Base-by-base conservation (phyloP, 2,797 vertebrate species). In the Danio kyathit region DNA sequence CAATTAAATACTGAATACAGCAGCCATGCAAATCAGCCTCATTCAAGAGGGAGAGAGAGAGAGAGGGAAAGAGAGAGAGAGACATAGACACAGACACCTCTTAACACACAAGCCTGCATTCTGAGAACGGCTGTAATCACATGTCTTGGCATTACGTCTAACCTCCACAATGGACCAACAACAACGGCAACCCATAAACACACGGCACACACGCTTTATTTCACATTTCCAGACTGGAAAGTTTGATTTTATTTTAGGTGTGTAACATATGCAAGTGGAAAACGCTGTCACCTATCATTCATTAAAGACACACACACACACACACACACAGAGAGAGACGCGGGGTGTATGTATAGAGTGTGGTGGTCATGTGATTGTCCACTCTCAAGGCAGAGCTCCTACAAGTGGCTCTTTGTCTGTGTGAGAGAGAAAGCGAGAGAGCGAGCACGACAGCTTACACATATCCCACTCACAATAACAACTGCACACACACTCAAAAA, bases 1-100 rank as follows among this genome's bases (percentile, higher is more conserved):
- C 83, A 88, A 88, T 88, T 87, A 88, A 87, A 87, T 67, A 76
- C 78, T 86, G 80, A 83, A 87, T 84, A 86, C 77, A 67, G 79
- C 79, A 79, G 77, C 79, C 85, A 88, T 87, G 86, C 83, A 88
- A 87, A 87, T 89, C 80, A 85, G 77, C 16, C 56, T 77, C 57
- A 84, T 82, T 86, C 84, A 75, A 76, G 61, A 73, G 70, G 59
- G 79, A 66, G 59, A 17, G 57, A 66, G 59, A 17, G 57, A 52
- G 54, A 11, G 48, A 44, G 44, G 63, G 59, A 29, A 3, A 74
- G 57, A 72, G 57, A 72, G 60, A 70, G 73, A 82, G 64, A 57
- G 54, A 72, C 11, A 51, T 11, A 77, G 61, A 80, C 81, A 80
- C 70, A 81, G 71, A 82, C 78, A 76, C 79, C 73, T 76, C 66